Evolutionary conservation across 2,113 vertebrate genomes (phyloP).

Genomic region (Nanger granti): DNA sequence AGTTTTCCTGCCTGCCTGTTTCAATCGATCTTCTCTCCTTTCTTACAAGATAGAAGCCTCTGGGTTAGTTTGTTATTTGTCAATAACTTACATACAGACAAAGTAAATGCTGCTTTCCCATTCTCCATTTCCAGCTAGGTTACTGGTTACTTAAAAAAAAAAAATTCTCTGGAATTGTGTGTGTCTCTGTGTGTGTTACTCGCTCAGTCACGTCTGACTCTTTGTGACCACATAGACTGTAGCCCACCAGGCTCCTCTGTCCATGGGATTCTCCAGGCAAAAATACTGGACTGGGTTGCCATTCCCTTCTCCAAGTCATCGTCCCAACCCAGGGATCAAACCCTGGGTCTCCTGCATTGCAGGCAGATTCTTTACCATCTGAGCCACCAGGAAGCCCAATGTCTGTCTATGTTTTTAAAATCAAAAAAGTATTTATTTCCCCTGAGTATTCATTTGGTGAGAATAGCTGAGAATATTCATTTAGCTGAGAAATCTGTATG

Average conservation of each 20-base stretch:
- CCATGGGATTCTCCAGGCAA: not conserved
- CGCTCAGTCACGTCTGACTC: not conserved
- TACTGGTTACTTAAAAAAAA: not conserved
- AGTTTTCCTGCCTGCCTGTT: not conserved
- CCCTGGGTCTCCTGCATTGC: not conserved
- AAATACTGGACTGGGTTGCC: not conserved
- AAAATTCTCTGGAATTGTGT: not conserved
- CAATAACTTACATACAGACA: not conserved
- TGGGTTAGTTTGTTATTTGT: not conserved
- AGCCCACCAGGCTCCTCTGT: not conserved
- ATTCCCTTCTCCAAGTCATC: not conserved
- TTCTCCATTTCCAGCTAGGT: not conserved
- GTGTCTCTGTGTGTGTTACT: not conserved
- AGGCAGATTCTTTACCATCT: not conserved
- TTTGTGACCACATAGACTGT: not conserved
- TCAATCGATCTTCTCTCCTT: not conserved
- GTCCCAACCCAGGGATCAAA: not conserved
- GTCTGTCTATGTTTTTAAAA: not conserved
- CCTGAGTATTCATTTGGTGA: not conserved
- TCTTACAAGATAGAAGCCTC: not conserved
- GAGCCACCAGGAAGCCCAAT: not conserved
- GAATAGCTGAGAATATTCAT: not conserved
- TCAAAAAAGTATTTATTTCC: not conserved
- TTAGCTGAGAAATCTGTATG: not conserved
- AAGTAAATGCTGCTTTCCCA: not conserved